A percentile compares a stretch with the other conserved stretches of the same genome.
phyloP scores from a whole-genome alignment of 2,888 invertebrate genomes.

The Acleris cristana region DNA sequence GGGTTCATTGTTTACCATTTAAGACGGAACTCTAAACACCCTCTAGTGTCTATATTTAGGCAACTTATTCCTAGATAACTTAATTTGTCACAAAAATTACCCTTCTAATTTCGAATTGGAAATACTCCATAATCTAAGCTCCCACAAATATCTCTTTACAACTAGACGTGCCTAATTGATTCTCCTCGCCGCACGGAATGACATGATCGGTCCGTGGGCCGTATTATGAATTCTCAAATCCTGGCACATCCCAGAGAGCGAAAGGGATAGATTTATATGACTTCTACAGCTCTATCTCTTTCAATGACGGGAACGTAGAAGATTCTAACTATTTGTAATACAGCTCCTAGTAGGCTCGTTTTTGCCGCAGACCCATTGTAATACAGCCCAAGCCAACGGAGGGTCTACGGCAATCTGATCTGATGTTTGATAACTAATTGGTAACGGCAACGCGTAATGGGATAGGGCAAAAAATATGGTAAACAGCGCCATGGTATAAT shows the following conservation, averaged over 20 bases:
- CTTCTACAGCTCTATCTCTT: too few species aligned
- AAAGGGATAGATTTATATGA: too few species aligned
- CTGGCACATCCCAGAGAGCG: too few species aligned
- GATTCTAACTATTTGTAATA: too few species aligned
- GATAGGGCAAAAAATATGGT: constrained; percentile 57
- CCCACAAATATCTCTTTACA: constrained; percentile 2
- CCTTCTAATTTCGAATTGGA: too few species aligned
- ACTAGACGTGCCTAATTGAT: constrained; percentile 9
- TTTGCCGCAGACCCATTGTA: constrained; percentile 50
- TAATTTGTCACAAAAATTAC: too few species aligned
- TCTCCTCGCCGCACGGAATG: not conserved
- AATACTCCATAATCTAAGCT: not conserved
- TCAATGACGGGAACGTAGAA: too few species aligned
- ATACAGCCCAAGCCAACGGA: constrained; percentile 55
- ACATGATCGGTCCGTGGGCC: constrained; percentile 1
- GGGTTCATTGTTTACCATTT: too few species aligned
- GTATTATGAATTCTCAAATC: too few species aligned
- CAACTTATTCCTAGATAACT: too few species aligned
- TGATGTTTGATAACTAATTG: constrained; percentile 68
- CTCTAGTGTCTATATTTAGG: too few species aligned
- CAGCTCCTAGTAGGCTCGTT: constrained; percentile 9
- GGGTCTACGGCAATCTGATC: constrained; percentile 59
- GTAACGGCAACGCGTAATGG: constrained; percentile 63
- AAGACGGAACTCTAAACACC: too few species aligned
- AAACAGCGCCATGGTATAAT: constrained; percentile 48